Evolutionary conservation across 2,888 invertebrate species (phyloP), one percentile per base, ranked within the genome.

Genomic region (Auanema sp.): DNA sequence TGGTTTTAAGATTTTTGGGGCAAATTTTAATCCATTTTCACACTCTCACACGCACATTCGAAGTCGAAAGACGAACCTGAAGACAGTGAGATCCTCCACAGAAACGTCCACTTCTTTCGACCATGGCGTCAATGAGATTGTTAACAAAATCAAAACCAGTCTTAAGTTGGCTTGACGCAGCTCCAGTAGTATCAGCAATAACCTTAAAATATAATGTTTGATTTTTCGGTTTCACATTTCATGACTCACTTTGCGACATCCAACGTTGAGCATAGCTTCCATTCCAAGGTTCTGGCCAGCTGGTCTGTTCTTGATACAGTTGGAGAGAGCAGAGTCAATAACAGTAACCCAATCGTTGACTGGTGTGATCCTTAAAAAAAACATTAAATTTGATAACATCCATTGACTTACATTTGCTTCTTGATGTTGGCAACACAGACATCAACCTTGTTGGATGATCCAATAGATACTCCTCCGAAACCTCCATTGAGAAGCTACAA

Each of bases 121-220:
- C 74, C 82, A 82, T 82, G 14, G 81, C 72, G 61, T 82, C 77
- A 58, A 77, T 78, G 53, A 80, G 74, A 65, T 83, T 79, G 43
- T 86, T 82, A 52, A 87, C 72, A 57, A 83, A 83, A 62, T 83
- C 81, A 69, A 80, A 81, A 44, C 81, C 80, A 58, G 80, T 79
- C 70, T 81, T 79, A 53, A 83, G 71, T 60, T 81, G 81, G 60
- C 71, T 58, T 16, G 79, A 70, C 24, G 83, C 80, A 11, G 76
- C 69, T 47, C 79, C 81, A 23, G 79, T 77, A 2, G 79, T 75
- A 56, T 81, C 79, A 60, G 83, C 80, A 62, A 82, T 83, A 47
- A 80, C 76, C 74, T 75, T 51, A 25, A 60, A 14, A 12, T n/a
- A 16, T 12, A 6, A 56, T 2, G 10, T 11, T 18, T 55, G 43